A percentile compares a stretch with the other conserved stretches of the same genome.
Evolutionary conservation across 2,888 invertebrate species (phyloP).

Genomic region (Drosophila recens): DNA sequence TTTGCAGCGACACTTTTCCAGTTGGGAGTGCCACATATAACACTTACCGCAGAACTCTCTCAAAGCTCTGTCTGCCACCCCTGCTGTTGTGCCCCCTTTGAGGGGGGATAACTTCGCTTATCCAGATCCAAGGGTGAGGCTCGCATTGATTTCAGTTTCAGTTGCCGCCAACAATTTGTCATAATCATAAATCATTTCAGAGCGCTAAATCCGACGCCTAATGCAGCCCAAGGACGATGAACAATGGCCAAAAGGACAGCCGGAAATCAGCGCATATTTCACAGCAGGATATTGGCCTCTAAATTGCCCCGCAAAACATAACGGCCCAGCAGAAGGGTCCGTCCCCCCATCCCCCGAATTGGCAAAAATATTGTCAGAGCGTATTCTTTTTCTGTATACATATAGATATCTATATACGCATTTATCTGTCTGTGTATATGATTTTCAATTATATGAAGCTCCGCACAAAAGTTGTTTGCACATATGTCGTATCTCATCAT

Average conservation of each 20-base stretch:
- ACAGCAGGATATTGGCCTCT: constrained; percentile 84
- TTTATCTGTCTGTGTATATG: constrained; percentile 52
- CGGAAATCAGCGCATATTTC: constrained; percentile 82
- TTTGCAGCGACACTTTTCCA: background rate
- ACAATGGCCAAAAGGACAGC: constrained; percentile 60
- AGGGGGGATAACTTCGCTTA: constrained; percentile 19
- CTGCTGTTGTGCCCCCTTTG: background rate
- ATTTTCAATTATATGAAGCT: constrained; percentile 84
- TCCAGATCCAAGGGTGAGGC: constrained; percentile 23
- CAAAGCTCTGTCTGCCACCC: constrained; percentile 29
- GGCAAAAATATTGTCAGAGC: constrained; percentile 52
- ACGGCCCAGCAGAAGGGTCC: constrained; percentile 26
- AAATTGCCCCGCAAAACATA: constrained; percentile 83
- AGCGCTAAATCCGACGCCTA: constrained; percentile 74
- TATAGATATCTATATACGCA: constrained; percentile 2
- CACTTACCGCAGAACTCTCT: constrained; percentile 10
- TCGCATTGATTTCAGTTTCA: constrained; percentile 62
- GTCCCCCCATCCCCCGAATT: constrained; percentile 11
- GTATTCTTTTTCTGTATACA: constrained; percentile 39
- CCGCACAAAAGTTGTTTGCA: constrained; percentile 84
- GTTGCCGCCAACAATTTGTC: constrained; percentile 77
- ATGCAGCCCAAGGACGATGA: constrained; percentile 56
- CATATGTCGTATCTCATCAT: constrained; percentile 85
- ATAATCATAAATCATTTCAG: constrained; percentile 82
- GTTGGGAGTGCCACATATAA: constrained; percentile 6